Evolutionary conservation across 37 sponge, comb jelly and placozoan species (phyloP), one percentile per base, ranked within the genome.

Genomic region (Ianthella basta): DNA sequence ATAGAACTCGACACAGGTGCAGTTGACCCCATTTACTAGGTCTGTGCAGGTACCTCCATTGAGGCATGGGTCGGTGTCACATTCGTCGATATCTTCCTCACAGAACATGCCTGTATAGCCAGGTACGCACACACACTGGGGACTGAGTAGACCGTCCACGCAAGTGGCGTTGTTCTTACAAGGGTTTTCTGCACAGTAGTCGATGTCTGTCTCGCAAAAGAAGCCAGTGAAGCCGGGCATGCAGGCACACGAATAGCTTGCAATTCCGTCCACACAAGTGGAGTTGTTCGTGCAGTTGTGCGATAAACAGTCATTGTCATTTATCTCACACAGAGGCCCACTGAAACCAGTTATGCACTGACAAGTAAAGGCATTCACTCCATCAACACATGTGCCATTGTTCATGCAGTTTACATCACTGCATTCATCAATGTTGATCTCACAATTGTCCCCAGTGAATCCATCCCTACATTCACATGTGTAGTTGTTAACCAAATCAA

Each of bases 151-250:
- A 66, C 40, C 67, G 74, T 84, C 80, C 6, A 14, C 57, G 59
- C 92, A 91, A 21, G 79, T 87, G 5, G 55, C 81, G 20, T 56
- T 81, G 61, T 87, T 91, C 60, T 60, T 34, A 60, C 92, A 91
- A 8, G 87, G 91, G 59, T 41, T 44, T 0, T 0, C 23, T 24
- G 19, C 54, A 73, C 89, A 89, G 20, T 75, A 55, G 56, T 89
- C 80, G 30, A 84, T 78, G 53, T 84, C 78, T 50, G 50, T 40
- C 15, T 84, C 80, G 79, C 94, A 94, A 33, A 60, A 24, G 25
- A 2, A 0, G 5, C 94, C 94, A 33, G 53, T 85, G 66, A 61
- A 79, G 5, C 40, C 39, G 50, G 79, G 14, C 2, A 8, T 15
- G 80, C 86, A 85, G 3, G 25, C 50, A 55, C 86, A 85, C 13